Evolutionary conservation across 2,113 vertebrate species (phyloP).

Genomic region (Tragelaphus strepsiceros): DNA sequence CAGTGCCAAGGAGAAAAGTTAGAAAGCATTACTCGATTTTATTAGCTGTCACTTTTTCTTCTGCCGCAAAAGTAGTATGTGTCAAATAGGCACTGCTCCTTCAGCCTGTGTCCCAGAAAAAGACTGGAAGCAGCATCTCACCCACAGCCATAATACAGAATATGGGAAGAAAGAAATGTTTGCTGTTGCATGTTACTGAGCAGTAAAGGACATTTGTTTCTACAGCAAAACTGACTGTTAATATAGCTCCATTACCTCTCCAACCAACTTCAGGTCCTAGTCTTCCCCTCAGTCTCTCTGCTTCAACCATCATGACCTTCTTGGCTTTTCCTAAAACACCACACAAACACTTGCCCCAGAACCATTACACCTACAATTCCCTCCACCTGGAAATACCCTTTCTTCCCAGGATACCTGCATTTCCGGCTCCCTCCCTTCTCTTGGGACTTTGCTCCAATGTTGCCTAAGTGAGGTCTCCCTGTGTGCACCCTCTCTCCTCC

Average conservation of each 20-base stretch:
- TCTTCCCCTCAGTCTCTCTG: background rate
- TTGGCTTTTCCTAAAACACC: background rate
- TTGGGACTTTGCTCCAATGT: background rate
- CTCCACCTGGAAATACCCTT: background rate
- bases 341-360: background rate
- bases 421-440: background rate
- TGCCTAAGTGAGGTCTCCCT: background rate
- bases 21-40: background rate
- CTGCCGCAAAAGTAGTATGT: background rate
- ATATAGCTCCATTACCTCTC: background rate
- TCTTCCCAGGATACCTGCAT: background rate
- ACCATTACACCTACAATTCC: background rate
- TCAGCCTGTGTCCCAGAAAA: background rate
- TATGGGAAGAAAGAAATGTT: background rate
- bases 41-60: background rate
- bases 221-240: background rate
- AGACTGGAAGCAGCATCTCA: background rate
- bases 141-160: background rate
- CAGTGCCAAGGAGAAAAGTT: background rate
- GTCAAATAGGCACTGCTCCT: background rate
- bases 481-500: background rate
- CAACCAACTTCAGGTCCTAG: background rate
- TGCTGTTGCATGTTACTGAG: background rate
- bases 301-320: background rate
- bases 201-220: background rate